Percentiles rank a stretch among this genome's conserved stretches.
phyloP scores from a whole-genome alignment of 2,888 invertebrate species.

The Metellina segmentata region DNA sequence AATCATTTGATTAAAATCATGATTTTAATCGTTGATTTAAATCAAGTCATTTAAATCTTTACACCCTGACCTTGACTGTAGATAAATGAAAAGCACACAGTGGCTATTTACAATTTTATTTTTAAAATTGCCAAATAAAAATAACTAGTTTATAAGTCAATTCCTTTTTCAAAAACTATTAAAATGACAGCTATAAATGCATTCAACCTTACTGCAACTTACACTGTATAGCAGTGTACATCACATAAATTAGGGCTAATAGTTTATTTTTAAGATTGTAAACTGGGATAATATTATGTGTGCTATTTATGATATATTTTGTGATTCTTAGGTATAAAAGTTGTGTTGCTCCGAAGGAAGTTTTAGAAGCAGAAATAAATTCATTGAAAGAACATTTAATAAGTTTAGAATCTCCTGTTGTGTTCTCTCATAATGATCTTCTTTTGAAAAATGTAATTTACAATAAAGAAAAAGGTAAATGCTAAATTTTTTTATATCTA shows the following conservation, averaged over 20 bases:
- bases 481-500: no score
- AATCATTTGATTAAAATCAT: no score
- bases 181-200: no score
- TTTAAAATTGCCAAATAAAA: no score
- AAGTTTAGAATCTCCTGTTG: slow-evolving; percentile 87
- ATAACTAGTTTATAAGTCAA: no score
- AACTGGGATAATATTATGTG: not conserved
- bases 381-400: slow-evolving; percentile 82
- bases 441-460: slow-evolving; percentile 96
- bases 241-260: not conserved
- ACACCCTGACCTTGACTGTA: no score
- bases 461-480: slow-evolving; percentile 83
- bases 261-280: not conserved
- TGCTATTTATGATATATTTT: not conserved
- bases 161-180: no score
- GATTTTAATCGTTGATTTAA: no score
- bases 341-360: slow-evolving; percentile 81
- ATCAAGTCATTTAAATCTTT: no score
- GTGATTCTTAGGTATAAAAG: slow-evolving; percentile 35
- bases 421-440: slow-evolving; percentile 98
- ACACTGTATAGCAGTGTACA: not conserved
- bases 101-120: no score
- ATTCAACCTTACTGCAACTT: not conserved
- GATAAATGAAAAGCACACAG: no score
- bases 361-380: slow-evolving; percentile 87